Evolutionary conservation across 2,113 vertebrate genomes (phyloP), one percentile per base, ranked within the genome.

Genomic region (Tamias sibiricus): DNA sequence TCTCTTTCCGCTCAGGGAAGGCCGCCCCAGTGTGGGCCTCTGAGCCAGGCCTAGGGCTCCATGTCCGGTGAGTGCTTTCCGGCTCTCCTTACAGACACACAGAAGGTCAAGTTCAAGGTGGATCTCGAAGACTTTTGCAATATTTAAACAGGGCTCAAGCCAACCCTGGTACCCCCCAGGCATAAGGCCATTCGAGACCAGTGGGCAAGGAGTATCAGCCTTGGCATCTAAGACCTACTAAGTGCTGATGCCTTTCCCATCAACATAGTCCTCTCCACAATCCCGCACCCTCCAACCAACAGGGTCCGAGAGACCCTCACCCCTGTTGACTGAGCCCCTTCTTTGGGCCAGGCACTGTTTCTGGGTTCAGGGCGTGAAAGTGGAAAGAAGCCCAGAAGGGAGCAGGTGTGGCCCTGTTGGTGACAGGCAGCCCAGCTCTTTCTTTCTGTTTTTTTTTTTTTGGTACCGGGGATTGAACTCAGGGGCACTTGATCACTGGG

Each of bases 91-190:
- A 91, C 30, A 22, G 40, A 89, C 26, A 69, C 69, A n/a, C 26
- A 90, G 32, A 91, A 49, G 85, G 69, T 69, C 80, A 92, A 57
- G 81, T 75, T 52, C 30, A 69, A 75, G 66, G 64, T 20, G 13
- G 10, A 28, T 57, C 92, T 85, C 76, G 44, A 81, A 76, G 69
- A 49, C 28, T 80, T 93, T 0, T 96, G 28, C n/a, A 71, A 54
- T 74, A 66, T 82, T 95, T 40, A 86, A 81, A 77, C 1, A 10
- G 20, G 62, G 40, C 57, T 88, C 69, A 57, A 90, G 49, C 35
- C 59, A 79, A 59, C 68, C n/a, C 59, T 0, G 0, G 52, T 28
- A 42, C 32, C 1, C 17, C n/a, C 17, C 0, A 1, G 37, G 32
- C 20, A 47, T 26, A 37, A 87, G 49, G 66, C 84, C 10, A 10